Percentiles rank a stretch among this genome's conserved stretches.
These are phyloP conservation scores for Parapsyche elsis DNA, from an alignment of 1,140 invertebrate species.

Conservation along the genomic window DNA sequence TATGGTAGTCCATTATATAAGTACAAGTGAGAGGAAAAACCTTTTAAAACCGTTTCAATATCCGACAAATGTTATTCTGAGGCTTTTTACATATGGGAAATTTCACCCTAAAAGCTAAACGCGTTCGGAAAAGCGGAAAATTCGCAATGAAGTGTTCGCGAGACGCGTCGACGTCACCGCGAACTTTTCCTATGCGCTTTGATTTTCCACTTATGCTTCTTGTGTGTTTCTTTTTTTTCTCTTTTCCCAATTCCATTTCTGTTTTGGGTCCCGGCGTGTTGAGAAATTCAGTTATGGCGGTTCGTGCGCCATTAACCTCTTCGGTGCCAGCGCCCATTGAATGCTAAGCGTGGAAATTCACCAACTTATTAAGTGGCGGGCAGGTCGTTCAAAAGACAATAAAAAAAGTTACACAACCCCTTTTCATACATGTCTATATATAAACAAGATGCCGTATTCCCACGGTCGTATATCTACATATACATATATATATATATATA, in stretches of 20 bases:
- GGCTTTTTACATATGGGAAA: no score
- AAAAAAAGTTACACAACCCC: background rate
- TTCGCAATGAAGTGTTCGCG: conserved; percentile 42
- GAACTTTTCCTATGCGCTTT: conserved; percentile 33
- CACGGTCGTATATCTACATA: no score
- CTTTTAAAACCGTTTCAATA: no score
- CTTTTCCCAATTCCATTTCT: background rate
- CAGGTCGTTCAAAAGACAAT: background rate
- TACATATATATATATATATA: no score
- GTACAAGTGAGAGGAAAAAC: no score
- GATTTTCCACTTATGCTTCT: background rate
- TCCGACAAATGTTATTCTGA: no score
- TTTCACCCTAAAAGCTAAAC: no score
- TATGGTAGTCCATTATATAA: no score
- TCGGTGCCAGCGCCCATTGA: background rate
- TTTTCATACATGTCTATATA: no score
- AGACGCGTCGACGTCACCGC: conserved; percentile 23
- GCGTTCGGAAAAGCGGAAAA: conserved; percentile 29
- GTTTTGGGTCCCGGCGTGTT: no score
- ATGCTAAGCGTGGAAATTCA: background rate
- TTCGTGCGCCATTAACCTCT: conserved; percentile 34
- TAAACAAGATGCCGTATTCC: no score
- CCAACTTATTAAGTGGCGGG: no score
- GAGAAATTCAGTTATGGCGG: conserved; percentile 39
- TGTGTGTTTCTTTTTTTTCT: conserved; percentile 1